These are phyloP conservation scores for Anguilla anguilla DNA, from an alignment of 2,797 vertebrate species.

Conservation along the genomic window DNA sequence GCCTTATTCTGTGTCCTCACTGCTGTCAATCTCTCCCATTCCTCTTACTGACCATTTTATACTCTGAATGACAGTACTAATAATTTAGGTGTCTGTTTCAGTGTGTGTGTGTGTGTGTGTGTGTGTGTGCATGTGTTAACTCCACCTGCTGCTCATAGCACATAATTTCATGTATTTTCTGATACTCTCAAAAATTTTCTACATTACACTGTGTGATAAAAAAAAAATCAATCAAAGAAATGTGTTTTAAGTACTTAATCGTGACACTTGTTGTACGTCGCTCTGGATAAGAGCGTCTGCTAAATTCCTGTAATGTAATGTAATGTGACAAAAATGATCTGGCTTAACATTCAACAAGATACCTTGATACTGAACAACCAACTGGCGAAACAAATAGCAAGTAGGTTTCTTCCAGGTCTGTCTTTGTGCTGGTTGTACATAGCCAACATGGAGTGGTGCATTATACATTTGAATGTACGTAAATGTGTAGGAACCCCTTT, in stretches of 20 bases:
- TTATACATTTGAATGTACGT: neutral
- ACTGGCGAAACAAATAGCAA: neutral
- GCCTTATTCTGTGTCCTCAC: neutral
- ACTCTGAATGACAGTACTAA: neutral
- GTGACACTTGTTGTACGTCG: too few relatives aligned
- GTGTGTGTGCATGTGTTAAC: slow-evolving; percentile 5
- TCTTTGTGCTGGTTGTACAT: too few relatives aligned
- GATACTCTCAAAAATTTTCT: neutral
- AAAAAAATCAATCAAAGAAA: neutral
- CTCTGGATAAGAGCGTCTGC: too few relatives aligned
- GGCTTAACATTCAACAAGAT: neutral
- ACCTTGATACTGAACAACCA: neutral
- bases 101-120: slow-evolving; percentile 32
- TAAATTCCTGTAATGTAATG: too few relatives aligned
- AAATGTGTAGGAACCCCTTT: neutral
- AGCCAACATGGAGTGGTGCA: neutral
- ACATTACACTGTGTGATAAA: neutral
- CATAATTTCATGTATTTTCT: slow-evolving; percentile 9
- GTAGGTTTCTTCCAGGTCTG: neutral
- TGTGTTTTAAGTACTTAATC: neutral
- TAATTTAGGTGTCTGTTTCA: neutral
- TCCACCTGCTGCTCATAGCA: neutral
- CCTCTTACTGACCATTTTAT: neutral
- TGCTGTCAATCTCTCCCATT: neutral
- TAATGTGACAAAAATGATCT: neutral